phyloP scores from a whole-genome alignment of 2,797 vertebrate species.

The Sebastes minor region DNA sequence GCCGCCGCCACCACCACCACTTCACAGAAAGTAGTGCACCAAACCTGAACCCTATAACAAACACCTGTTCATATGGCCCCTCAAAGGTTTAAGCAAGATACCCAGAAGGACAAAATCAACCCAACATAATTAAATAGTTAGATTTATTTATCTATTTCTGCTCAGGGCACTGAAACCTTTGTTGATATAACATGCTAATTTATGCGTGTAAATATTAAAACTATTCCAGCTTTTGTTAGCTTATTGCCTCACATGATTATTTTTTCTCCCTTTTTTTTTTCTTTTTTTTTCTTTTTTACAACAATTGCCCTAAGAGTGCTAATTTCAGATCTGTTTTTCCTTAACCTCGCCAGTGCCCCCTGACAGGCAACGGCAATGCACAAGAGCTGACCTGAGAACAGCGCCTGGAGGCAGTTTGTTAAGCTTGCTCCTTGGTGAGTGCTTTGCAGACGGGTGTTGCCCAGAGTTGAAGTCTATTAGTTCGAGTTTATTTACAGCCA shows the following conservation, averaged over 20 bases:
- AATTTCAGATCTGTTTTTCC: constrained; percentile 57
- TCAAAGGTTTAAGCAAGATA: neutral
- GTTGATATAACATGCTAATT: constrained; percentile 47
- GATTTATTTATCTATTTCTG: constrained; percentile 35
- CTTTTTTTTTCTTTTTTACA: neutral
- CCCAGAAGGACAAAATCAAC: constrained; percentile 24
- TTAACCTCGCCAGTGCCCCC: constrained; percentile 26
- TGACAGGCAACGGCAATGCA: constrained; percentile 35
- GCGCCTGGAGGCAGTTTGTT: constrained; percentile 71
- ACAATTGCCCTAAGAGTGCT: constrained; percentile 12
- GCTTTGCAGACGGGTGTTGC: constrained; percentile 73
- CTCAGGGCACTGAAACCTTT: constrained; percentile 25
- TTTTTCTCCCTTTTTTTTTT: neutral
- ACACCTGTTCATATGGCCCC: constrained; percentile 24
- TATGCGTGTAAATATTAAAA: constrained; percentile 53
- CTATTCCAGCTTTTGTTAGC: constrained; percentile 28
- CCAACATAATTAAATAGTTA: constrained; percentile 27
- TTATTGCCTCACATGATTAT: neutral
- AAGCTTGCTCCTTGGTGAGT: constrained; percentile 64
- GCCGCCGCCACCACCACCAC: neutral
- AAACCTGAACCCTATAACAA: constrained; percentile 24
- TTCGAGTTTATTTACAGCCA: constrained; percentile 82
- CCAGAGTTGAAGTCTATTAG: constrained; percentile 81
- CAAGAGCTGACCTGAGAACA: constrained; percentile 67
- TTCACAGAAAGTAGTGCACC: constrained; percentile 12